Evolutionary conservation across 1,140 invertebrate species (phyloP).

Genomic region (Galleria mellonella): DNA sequence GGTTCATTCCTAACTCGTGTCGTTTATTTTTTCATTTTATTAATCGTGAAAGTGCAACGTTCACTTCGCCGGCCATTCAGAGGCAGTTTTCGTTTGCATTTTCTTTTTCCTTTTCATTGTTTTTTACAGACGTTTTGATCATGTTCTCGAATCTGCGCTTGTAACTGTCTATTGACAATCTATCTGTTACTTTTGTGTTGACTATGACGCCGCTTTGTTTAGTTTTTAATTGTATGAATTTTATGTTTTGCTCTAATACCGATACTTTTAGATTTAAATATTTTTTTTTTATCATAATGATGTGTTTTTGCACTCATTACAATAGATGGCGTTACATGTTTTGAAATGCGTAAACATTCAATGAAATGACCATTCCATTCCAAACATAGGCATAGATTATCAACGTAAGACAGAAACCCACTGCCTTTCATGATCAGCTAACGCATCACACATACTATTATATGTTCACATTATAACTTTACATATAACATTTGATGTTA

Average conservation of each 20-base stretch:
- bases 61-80: slow-evolving; percentile 68
- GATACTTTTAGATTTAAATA: no score
- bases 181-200: slow-evolving; percentile 16
- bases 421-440: no score
- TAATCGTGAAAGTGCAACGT: slow-evolving; percentile 71
- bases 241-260: no score
- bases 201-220: no score
- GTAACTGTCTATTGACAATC: slow-evolving; percentile 3
- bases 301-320: slow-evolving; percentile 31
- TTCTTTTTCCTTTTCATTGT: slow-evolving; percentile 69
- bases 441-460: no score
- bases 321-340: slow-evolving; percentile 53
- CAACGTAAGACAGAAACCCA: no score
- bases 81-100: slow-evolving; percentile 61
- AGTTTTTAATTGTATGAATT: no score
- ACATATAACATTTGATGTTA: no score
- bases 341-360: slow-evolving; percentile 3
- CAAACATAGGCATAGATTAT: no score
- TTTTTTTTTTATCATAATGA: slow-evolving; percentile 3
- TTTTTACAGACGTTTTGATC: slow-evolving; percentile 68
- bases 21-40: slow-evolving; percentile 63
- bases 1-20: slow-evolving; percentile 60
- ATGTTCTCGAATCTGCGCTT: slow-evolving; percentile 36
- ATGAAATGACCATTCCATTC: slow-evolving; percentile 3
- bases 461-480: no score